Base-by-base conservation (phyloP, 2,888 invertebrate species). In the Lepidonotus clava region DNA sequence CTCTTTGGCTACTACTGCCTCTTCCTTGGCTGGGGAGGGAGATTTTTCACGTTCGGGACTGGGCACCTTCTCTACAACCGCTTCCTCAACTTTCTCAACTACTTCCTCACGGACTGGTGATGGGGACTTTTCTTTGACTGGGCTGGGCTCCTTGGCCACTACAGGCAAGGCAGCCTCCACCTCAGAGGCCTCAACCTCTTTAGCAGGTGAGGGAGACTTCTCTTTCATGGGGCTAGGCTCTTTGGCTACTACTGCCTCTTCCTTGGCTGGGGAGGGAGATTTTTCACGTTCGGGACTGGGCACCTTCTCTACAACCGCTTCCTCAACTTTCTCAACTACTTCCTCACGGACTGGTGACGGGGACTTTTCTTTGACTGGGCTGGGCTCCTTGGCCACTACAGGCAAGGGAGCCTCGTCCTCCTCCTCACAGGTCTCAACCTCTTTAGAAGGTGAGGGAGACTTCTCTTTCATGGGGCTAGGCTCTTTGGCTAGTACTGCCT, bases 41-140 rank as follows among this genome's bases (percentile, higher is more conserved):
- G 56, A 56, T 56, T 56, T 56, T n/a, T 56, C 56, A 56, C 56
- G 56, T 56, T 56, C 56, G 8, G 56, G 56, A 56, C 56, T 56
- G 56, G 56, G 56, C 56, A 56, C 56, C n/a, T 56, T 56, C 56
- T 56, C 56, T 56, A 56, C 56, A 8, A 56, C n/a, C n/a, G 56
- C n/a, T n/a, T 56, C 56, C 8, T 8, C 56, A 71, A 24, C 51
- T 71, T 85, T 85, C 85, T 38, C 38, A 51, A 41, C 56, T 14
- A 56, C 56, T 56, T 8, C 56, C 56, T 56, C 56, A 14, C 56
- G 8, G 4, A n/a, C 56, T 56, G 56, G 56, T 8, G 56, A 56
- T 56, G 56, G 56, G 56, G 56, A 56, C 56, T 56, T 56, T 56
- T 56, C 56, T 56, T 56, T 56, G 56, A 56, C n/a, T 56, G 56